Conservation (phyloP, 2,797 vertebrate species). For the Trematomus bernacchii region DNA sequence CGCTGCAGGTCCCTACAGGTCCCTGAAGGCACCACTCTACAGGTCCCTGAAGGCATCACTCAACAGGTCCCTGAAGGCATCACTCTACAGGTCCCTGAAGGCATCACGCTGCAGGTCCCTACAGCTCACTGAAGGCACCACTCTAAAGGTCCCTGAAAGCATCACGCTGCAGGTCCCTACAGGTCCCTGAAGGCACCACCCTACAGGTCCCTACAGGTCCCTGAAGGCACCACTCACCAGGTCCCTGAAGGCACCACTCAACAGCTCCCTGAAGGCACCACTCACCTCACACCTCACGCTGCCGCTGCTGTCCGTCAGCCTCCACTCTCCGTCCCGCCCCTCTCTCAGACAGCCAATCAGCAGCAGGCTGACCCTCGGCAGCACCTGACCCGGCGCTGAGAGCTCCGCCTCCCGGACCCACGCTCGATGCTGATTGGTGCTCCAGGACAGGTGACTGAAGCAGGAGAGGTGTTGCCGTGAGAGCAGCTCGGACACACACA, state of each 20-base stretch:
- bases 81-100: too few species aligned
- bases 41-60: too few species aligned
- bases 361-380: constrained; percentile 87
- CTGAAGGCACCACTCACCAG: not conserved
- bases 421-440: constrained; percentile 84
- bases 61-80: too few species aligned
- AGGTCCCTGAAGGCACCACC: rapidly evolving
- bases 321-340: constrained; percentile 81
- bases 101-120: too few species aligned
- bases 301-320: constrained; percentile 86
- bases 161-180: not conserved
- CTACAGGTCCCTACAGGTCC: not conserved
- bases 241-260: not conserved
- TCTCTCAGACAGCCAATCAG: constrained; percentile 88
- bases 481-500: constrained; percentile 87
- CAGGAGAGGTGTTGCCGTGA: constrained; percentile 85
- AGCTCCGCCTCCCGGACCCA: constrained; percentile 82
- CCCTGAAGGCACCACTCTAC: too few species aligned
- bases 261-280: too few species aligned
- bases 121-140: too few species aligned
- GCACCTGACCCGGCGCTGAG: constrained; percentile 49
- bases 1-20: too few species aligned
- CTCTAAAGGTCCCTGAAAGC: not conserved
- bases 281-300: constrained; percentile 61
- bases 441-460: constrained; percentile 90